Evolutionary conservation across 2,797 vertebrate genomes (phyloP), one percentile per base, ranked within the genome.

Genomic region (Bothrops alternatus): DNA sequence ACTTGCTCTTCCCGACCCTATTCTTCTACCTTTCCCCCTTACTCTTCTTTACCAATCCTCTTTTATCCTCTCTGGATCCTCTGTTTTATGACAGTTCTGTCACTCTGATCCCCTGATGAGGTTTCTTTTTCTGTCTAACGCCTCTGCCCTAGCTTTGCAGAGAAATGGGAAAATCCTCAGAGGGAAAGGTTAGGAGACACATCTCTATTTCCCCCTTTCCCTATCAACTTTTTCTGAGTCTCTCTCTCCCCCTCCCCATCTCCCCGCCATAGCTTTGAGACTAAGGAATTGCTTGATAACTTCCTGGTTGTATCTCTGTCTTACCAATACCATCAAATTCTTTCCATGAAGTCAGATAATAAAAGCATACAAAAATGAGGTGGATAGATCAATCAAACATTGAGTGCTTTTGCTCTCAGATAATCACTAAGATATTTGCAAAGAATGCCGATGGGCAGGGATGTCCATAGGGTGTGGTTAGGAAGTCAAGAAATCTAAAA

Each of bases 11-110:
- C 94, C 91, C 1, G 96, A 97, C 97, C 96, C 95, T 95, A 89
- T 63, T 95, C 95, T 96, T 96, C 96, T 97, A 95, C 95, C 91
- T 96, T 65, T 96, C 91, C 93, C 73, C 87, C 95, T 96, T 0
- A 25, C 94, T 95, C 90, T 95, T 96, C 94, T 97, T 96, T 96
- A 92, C 93, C 86, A 93, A 96, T 96, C 95, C 95, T 95, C 93
- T 96, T 97, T 97, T 96, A 96, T 97, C 93, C 61, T 96, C 91
- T 95, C 92, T 90, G 96, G 94, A 95, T 94, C 92, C 93, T 96
- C 93, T 96, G 94, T 97, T 96, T 96, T 95, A 96, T 96, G 95
- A 89, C 86, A 96, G 87, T 96, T 97, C 96, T 97, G 94, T 96
- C 26, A 0, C 93, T 96, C 63, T 94, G 95, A 96, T 96, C 95